A percentile compares a stretch with the other conserved stretches of the same genome.
These are phyloP conservation scores for Abrostola tripartita DNA, from an alignment of 2,888 invertebrate species.

Conservation along the genomic window DNA sequence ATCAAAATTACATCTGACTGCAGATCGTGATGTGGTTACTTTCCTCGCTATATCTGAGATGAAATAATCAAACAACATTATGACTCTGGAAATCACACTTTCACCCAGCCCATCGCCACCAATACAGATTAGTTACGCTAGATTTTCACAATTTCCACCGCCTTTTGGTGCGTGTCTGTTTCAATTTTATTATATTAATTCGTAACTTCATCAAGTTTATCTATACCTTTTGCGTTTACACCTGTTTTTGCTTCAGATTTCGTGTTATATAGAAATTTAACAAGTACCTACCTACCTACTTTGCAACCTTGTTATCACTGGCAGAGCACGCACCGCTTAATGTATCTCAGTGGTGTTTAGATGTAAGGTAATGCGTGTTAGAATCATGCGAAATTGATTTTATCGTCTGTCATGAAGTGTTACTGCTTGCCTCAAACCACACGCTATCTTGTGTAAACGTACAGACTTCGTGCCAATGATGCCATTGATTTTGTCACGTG, in stretches of 20 bases:
- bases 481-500: too few relatives aligned
- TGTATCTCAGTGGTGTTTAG: too few relatives aligned
- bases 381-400: too few relatives aligned
- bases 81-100: slow-evolving; percentile 59
- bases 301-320: too few relatives aligned
- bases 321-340: too few relatives aligned
- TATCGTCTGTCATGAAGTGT: too few relatives aligned
- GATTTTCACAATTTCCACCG: slow-evolving; percentile 78
- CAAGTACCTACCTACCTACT: too few relatives aligned
- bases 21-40: slow-evolving; percentile 57
- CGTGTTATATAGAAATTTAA: background rate
- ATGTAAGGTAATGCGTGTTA: too few relatives aligned
- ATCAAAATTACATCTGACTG: slow-evolving; percentile 18
- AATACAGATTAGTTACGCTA: slow-evolving; percentile 72
- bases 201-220: slow-evolving; percentile 52
- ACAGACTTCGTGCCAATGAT: too few relatives aligned
- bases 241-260: slow-evolving; percentile 27
- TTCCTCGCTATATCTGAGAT: slow-evolving; percentile 50
- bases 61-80: slow-evolving; percentile 57
- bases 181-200: slow-evolving; percentile 61
- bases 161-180: slow-evolving; percentile 75
- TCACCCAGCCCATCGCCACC: slow-evolving; percentile 64
- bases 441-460: too few relatives aligned
- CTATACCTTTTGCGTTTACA: background rate
- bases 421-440: too few relatives aligned